Percentiles rank a stretch among this genome's conserved stretches.
Evolutionary conservation across 2,888 invertebrate species (phyloP).

Genomic region (Sacculina carcini): DNA sequence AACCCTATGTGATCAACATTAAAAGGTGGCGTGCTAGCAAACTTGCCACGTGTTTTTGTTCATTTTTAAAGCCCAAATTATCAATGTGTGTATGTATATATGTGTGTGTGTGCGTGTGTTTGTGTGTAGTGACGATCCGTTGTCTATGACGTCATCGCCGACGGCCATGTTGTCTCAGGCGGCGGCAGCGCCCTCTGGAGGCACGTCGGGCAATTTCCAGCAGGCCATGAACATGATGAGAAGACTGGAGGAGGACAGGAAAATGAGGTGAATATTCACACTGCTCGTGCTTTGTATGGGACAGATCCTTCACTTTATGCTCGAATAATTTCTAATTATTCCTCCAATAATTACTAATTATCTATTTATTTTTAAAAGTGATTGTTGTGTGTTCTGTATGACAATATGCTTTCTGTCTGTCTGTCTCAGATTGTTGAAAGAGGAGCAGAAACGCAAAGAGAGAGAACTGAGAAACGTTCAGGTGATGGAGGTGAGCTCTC

Average conservation of each 20-base stretch:
- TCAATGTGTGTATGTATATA: neutral
- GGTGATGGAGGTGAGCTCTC: neutral
- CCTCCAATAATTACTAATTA: neutral
- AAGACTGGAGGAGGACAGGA: neutral
- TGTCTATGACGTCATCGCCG: too few species aligned
- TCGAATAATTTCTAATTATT: neutral
- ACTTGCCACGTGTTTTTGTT: neutral
- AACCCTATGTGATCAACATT: neutral
- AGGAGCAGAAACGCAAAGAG: slow-evolving; percentile 16
- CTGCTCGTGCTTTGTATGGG: neutral
- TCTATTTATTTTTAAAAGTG: slow-evolving; percentile 5
- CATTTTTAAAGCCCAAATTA: neutral
- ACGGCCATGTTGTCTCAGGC: too few species aligned
- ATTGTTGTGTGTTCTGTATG: too few species aligned
- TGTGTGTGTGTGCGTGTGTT: neutral
- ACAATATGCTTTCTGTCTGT: too few species aligned
- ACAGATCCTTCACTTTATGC: neutral
- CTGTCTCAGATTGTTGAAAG: slow-evolving; percentile 11
- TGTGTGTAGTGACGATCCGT: too few species aligned
- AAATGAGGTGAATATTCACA: neutral
- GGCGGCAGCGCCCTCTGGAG: too few species aligned
- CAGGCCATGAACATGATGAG: slow-evolving; percentile 8
- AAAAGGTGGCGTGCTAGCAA: neutral
- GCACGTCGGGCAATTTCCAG: slow-evolving; percentile 3
- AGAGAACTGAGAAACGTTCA: slow-evolving; percentile 15